Base-by-base conservation (phyloP, 2,888 invertebrate genomes). In the Abscondita cerata region DNA sequence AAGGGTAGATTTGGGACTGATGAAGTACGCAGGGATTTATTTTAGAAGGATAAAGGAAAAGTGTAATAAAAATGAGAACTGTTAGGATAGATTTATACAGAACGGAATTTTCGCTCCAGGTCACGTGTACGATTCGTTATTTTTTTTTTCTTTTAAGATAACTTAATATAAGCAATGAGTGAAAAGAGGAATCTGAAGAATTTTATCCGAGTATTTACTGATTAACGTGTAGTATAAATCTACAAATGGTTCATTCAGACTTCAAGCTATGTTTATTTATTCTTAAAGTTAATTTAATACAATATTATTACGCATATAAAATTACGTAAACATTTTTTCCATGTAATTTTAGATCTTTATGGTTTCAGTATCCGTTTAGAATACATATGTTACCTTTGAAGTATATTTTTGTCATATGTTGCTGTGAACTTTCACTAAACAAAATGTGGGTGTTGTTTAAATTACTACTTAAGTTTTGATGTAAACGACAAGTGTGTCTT, bases 21-120 rank as follows among this genome's bases (percentile, higher is more conserved):
- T 58, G 46, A 58, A 58, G 58, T 47, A 52, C 52, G 33, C 13
- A 12, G 41, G 58, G 58, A 57, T 58, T 58, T 58, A 52, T 46
- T 58, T 47, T 33, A 18, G 46, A 44, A 48, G 51, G 52, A 51
- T 52, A 52, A 46, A 40, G 34, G 46, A 41, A 34, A 19, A 44
- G 18, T n/a, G 25, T 47, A 47, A 18, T 36, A 47, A 36, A 34
- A 55, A 55, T 47, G 46, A 55, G 48, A 38, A 48, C 48, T 55
- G 47, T 55, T 55, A 55, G 18, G 20, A 48, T 19, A 38, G 55
- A 55, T 55, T 55, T 55, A 55, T 55, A 47, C 38, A 47, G 20
- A 47, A 55, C 47, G 20, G 38, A 34, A 46, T 55, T 54, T 54
- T 36, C 25, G 2, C 46, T 44, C n/a, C 44, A 44, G 9, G 19